A percentile compares a stretch with the other conserved stretches of the same genome.
These are phyloP conservation scores for Gonatopus flavifemur DNA, from an alignment of 1,140 invertebrate genomes.

Conservation along the genomic window DNA sequence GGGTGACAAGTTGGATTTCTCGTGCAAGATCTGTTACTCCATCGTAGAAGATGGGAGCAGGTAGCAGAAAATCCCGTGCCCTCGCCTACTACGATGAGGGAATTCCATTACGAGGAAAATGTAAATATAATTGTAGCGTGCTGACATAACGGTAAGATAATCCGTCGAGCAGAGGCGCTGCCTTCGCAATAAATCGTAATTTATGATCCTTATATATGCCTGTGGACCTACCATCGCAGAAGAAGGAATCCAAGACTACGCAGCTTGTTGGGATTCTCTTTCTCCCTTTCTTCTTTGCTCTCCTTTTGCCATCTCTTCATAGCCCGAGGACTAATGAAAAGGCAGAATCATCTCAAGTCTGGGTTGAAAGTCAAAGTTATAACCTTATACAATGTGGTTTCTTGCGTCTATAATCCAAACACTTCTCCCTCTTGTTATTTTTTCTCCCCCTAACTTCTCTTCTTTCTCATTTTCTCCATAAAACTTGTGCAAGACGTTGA, in stretches of 20 bases:
- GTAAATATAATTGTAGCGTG: conserved; percentile 55
- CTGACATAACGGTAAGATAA: conserved; percentile 57
- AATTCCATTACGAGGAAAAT: conserved; percentile 45
- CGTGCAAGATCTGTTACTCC: no score
- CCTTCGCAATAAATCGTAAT: conserved; percentile 55
- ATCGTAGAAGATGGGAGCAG: no score
- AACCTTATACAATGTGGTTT: no score
- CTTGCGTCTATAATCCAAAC: conserved; percentile 1
- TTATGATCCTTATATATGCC: conserved; percentile 45
- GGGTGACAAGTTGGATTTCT: no score
- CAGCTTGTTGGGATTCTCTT: conserved; percentile 6
- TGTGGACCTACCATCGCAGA: conserved; percentile 45
- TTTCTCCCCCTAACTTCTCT: neutral
- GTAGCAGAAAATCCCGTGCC: no score
- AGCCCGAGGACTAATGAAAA: conserved; percentile 5
- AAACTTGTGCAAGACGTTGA: no score
- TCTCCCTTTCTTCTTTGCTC: conserved; percentile 1
- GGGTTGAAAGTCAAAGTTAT: conserved; percentile 5
- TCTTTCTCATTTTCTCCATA: neutral
- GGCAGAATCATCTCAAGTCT: conserved; percentile 8
- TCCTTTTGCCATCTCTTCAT: conserved; percentile 4
- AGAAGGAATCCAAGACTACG: conserved; percentile 45
- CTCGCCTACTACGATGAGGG: no score
- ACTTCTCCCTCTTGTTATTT: neutral
- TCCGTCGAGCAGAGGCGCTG: conserved; percentile 50